Percentiles rank a stretch among this genome's conserved stretches.
phyloP scores from a whole-genome alignment of 2,888 invertebrate genomes.

The Pocota personata region DNA sequence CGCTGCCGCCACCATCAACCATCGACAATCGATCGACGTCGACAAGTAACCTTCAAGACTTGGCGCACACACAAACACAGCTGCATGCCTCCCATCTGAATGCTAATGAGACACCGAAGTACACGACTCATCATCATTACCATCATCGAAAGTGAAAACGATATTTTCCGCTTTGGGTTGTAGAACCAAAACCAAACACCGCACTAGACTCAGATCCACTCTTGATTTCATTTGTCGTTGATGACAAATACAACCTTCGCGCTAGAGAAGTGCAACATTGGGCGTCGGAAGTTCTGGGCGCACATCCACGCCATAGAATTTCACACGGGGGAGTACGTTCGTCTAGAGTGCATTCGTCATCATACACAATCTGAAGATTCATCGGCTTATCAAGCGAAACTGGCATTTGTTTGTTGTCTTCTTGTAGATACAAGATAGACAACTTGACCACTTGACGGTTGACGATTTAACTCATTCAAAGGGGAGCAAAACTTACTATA shows the following conservation, averaged over 20 bases:
- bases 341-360: constrained; percentile 54
- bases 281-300: constrained; percentile 73
- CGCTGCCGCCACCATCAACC: constrained; percentile 31
- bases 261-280: constrained; percentile 4
- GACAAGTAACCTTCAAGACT: constrained; percentile 63
- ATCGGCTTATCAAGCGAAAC: not conserved
- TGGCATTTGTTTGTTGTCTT: not conserved
- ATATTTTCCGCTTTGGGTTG: constrained; percentile 47
- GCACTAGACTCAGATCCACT: constrained; percentile 38
- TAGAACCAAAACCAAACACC: constrained; percentile 26
- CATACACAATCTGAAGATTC: not conserved
- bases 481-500: too few species aligned
- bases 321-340: constrained; percentile 40
- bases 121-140: constrained; percentile 57
- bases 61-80: constrained; percentile 46
- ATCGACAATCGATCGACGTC: constrained; percentile 45
- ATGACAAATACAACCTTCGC: constrained; percentile 68
- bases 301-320: constrained; percentile 23
- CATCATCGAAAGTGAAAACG: constrained; percentile 67
- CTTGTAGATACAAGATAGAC: not conserved
- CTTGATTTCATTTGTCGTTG: constrained; percentile 11
- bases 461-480: not conserved
- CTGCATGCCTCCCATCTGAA: constrained; percentile 45
- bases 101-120: constrained; percentile 58
- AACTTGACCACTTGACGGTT: not conserved